phyloP scores from a whole-genome alignment of 2,113 vertebrate genomes.

The Ia io region DNA sequence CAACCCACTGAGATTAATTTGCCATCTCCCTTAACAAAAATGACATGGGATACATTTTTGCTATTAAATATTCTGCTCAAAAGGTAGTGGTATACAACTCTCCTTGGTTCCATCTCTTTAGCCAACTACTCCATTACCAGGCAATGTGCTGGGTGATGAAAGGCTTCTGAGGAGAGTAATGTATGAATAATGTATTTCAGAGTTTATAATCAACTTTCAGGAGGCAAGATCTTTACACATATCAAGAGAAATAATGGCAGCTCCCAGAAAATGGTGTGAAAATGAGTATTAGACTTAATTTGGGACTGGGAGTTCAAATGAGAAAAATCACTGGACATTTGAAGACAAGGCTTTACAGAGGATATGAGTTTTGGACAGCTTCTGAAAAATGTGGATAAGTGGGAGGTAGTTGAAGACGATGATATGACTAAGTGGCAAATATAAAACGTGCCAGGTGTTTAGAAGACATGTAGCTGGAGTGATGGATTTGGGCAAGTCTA shows the following conservation, averaged over 20 bases:
- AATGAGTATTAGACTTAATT: background rate
- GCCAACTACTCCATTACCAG: background rate
- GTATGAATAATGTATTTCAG: background rate
- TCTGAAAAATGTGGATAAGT: background rate
- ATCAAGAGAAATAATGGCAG: background rate
- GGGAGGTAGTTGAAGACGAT: background rate
- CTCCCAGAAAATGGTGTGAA: background rate
- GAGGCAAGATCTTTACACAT: background rate
- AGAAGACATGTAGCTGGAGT: background rate
- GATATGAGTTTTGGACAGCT: background rate
- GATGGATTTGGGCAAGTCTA: background rate
- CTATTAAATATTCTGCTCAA: background rate
- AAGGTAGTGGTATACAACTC: background rate
- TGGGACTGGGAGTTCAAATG: background rate
- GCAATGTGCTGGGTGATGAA: background rate
- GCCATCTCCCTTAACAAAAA: background rate
- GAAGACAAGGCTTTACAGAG: background rate
- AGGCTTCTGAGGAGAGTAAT: background rate
- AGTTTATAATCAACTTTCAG: background rate
- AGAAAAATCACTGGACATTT: background rate
- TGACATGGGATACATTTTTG: background rate
- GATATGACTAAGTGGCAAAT: background rate
- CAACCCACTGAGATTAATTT: background rate
- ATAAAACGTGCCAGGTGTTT: background rate
- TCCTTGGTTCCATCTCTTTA: background rate